A percentile compares a stretch with the other conserved stretches of the same genome.
Conservation (phyloP, 1,140 invertebrate species). For the Drosophila littoralis region DNA sequence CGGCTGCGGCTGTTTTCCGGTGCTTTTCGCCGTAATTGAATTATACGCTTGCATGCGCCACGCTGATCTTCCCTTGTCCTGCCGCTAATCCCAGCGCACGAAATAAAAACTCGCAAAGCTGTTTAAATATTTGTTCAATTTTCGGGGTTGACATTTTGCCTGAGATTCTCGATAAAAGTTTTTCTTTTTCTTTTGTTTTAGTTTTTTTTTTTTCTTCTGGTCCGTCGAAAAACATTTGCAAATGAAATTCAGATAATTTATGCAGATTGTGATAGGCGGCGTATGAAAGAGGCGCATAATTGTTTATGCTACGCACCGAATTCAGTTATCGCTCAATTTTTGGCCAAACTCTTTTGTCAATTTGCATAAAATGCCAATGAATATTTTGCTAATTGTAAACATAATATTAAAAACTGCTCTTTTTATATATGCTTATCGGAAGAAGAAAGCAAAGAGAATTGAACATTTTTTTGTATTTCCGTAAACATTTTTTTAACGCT, state of each 20-base stretch:
- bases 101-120: slow-evolving; percentile 14
- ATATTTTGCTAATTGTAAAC: background rate
- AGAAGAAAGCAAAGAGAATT: too few species aligned
- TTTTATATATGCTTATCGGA: too few species aligned
- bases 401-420: too few species aligned
- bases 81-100: slow-evolving; percentile 1
- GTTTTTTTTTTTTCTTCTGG: slow-evolving; percentile 9
- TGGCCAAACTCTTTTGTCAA: slow-evolving; percentile 1
- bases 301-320: background rate
- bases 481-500: too few species aligned
- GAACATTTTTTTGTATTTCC: too few species aligned
- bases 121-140: slow-evolving; percentile 48
- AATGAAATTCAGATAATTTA: slow-evolving; percentile 33
- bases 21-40: slow-evolving; percentile 54
- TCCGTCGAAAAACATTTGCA: slow-evolving; percentile 19
- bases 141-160: slow-evolving; percentile 25
- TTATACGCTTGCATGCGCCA: slow-evolving; percentile 59
- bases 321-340: slow-evolving; percentile 8
- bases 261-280: slow-evolving; percentile 34
- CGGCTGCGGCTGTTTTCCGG: slow-evolving; percentile 41
- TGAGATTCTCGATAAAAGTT: slow-evolving; percentile 11
- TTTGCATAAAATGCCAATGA: slow-evolving; percentile 23
- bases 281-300: slow-evolving; percentile 14
- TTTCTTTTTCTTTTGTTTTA: background rate
- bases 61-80: slow-evolving; percentile 3